phyloP scores from a whole-genome alignment of 2,113 vertebrate species.

The Rhea americana region DNA sequence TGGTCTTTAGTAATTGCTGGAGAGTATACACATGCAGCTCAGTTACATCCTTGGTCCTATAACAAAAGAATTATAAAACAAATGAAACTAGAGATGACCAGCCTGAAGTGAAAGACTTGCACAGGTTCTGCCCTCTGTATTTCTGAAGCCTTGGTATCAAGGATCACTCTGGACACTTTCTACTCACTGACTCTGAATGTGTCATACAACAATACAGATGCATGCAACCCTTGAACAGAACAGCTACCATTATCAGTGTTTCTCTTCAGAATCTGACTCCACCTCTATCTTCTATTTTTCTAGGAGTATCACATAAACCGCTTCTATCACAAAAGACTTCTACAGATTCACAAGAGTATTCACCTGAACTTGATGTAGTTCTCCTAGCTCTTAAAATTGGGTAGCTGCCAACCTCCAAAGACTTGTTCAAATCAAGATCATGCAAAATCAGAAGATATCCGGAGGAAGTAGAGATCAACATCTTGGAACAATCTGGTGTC shows the following conservation, averaged over 20 bases:
- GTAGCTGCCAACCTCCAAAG: slow-evolving; percentile 96
- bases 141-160: neutral
- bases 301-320: neutral
- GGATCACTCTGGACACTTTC: neutral
- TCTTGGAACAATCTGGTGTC: slow-evolving; percentile 98
- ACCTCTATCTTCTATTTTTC: neutral
- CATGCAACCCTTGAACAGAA: neutral
- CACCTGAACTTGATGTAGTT: slow-evolving; percentile 90
- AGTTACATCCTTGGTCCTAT: too few relatives aligned
- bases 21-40: neutral
- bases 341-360: neutral
- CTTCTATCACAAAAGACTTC: neutral
- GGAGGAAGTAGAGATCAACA: slow-evolving; percentile 98
- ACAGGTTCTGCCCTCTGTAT: neutral
- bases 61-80: too few relatives aligned
- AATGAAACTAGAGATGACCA: neutral
- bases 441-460: slow-evolving; percentile 98
- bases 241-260: fast-evolving
- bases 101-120: neutral
- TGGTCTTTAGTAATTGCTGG: too few relatives aligned
- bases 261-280: neutral
- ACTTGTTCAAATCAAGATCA: slow-evolving; percentile 96
- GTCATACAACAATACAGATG: neutral
- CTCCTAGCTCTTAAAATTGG: slow-evolving; percentile 92
- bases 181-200: neutral